Evolutionary conservation across 2,888 invertebrate genomes (phyloP), one percentile per base, ranked within the genome.

Genomic region (Drosophila heteroneura): DNA sequence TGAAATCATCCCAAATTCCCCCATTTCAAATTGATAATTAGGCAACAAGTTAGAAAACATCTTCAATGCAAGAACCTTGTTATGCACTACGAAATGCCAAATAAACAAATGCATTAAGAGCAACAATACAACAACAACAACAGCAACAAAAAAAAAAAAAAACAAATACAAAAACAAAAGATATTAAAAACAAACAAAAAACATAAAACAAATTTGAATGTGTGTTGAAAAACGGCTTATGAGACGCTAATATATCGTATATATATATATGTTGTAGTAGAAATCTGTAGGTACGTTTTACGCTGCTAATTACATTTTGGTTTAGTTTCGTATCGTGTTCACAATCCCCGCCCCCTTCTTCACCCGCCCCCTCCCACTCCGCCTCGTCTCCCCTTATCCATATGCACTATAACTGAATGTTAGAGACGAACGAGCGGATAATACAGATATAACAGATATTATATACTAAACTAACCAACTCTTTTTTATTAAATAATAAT

Each of bases 211-310:
- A 32, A 68, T 56, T 52, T 67, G 35, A 56, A 70, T 69, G 53
- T 61, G 44, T 66, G 52, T 69, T 79, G 37, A 60, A 58, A 64
- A 67, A 66, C 74, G 83, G 86, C 86, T 86, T 81, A 79, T 64
- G 58, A 86, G 89, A 84, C 84, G 89, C 85, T 85, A 85, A 86
- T 89, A 85, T 86, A 76, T 79, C 85, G 89, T 89, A 86, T 86
- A 85, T 86, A 80, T 81, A 77, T 83, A 83, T 75, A 81, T 85
- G 81, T 85, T 85, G 73, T 82, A 83, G 76, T 88, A 85, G 70
- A 80, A 73, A 68, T 63, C 63, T 65, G 84, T 84, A 82, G 73
- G 73, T 84, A 80, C 72, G 67, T 76, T 85, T 81, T 67, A 71
- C 58, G 66, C 72, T 78, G 77, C 80, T 82, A 80, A 72, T 64